phyloP scores from a whole-genome alignment of 2,888 invertebrate genomes.

The Drosophila helvetica region DNA sequence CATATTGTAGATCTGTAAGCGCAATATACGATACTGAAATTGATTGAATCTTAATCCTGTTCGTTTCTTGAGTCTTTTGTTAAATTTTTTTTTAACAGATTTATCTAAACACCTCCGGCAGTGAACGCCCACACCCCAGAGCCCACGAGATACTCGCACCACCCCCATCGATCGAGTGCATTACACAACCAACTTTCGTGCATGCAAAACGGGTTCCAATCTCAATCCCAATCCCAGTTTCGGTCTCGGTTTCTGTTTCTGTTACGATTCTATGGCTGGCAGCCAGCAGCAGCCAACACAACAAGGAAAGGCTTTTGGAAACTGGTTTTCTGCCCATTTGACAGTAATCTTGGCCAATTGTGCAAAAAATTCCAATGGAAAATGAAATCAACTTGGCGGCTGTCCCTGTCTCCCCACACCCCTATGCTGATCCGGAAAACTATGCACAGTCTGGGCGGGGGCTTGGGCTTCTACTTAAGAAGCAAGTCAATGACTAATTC shows the following conservation, averaged over 20 bases:
- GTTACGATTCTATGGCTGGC: constrained; percentile 57
- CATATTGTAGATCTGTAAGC: constrained; percentile 23
- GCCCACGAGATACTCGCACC: too few species aligned
- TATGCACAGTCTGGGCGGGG: constrained; percentile 30
- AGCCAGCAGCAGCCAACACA: constrained; percentile 56
- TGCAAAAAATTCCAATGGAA: constrained; percentile 78
- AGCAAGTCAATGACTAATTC: constrained; percentile 30
- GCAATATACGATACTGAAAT: constrained; percentile 22
- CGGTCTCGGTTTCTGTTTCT: constrained; percentile 32
- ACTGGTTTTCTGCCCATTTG: constrained; percentile 61
- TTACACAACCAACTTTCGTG: constrained; percentile 70
- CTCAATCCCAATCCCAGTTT: not conserved
- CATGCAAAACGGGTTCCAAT: constrained; percentile 62
- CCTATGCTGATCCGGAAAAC: constrained; percentile 57
- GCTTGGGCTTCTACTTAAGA: constrained; percentile 3
- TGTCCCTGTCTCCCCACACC: not conserved
- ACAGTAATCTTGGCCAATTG: constrained; percentile 59
- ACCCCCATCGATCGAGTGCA: constrained; percentile 7
- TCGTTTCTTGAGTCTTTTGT: constrained; percentile 32
- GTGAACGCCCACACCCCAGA: constrained; percentile 55
- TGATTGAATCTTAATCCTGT: constrained; percentile 23
- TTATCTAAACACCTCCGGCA: constrained; percentile 65
- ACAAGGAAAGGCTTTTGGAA: constrained; percentile 70
- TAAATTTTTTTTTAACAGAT: constrained; percentile 62
- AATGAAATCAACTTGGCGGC: constrained; percentile 50